A percentile compares a stretch with the other conserved stretches of the same genome.
phyloP scores from a whole-genome alignment of 2,888 invertebrate genomes.

The Polydrusus tereticollis region DNA sequence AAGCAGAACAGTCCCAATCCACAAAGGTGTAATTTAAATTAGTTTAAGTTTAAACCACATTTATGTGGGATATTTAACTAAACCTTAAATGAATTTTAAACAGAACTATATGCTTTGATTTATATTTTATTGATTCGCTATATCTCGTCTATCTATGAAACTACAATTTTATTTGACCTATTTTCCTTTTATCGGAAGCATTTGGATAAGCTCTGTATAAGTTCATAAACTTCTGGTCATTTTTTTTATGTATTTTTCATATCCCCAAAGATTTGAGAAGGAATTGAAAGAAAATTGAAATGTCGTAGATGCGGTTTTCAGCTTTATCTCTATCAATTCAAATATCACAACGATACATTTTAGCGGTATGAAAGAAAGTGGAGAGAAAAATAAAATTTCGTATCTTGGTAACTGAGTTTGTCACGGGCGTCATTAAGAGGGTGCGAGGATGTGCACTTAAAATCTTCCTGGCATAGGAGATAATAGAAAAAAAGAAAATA shows the following conservation, averaged over 20 bases:
- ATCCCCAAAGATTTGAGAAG: conserved; percentile 27
- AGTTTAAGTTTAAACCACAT: background rate
- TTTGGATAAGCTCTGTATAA: conserved; percentile 18
- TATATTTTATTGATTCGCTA: background rate
- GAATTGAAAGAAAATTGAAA: conserved; percentile 40
- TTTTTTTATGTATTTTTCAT: conserved; percentile 26
- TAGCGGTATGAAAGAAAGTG: conserved; percentile 25
- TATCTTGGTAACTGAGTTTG: conserved; percentile 26
- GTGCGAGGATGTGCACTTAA: too few species aligned
- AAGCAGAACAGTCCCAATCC: too few species aligned
- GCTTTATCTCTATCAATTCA: conserved; percentile 28
- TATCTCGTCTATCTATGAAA: background rate
- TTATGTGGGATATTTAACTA: background rate
- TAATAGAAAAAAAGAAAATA: too few species aligned
- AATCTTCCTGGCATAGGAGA: too few species aligned
- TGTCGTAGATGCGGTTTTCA: conserved; percentile 29
- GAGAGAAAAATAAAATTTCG: conserved; percentile 37
- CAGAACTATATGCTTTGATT: background rate
- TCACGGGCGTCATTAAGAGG: too few species aligned
- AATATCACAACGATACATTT: conserved; percentile 27
- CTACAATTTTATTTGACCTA: conserved; percentile 3
- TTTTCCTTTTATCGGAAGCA: background rate
- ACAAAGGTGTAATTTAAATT: too few species aligned
- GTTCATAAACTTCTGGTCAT: conserved; percentile 10
- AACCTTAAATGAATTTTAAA: background rate